These are phyloP conservation scores for Brevimyrus niger DNA, from an alignment of 2,113 vertebrate genomes.

Conservation along the genomic window DNA sequence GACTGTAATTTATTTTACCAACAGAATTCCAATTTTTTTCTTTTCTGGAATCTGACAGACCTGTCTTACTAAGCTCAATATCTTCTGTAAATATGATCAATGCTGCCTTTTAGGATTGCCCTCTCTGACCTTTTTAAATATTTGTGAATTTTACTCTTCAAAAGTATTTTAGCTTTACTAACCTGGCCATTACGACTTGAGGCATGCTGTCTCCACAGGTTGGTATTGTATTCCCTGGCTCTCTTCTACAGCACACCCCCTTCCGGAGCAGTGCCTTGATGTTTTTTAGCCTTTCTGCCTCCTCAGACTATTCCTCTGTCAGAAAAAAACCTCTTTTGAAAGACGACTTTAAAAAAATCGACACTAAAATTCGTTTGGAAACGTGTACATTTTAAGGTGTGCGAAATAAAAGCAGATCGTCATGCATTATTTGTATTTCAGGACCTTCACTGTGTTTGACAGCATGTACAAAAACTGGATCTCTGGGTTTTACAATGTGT, in stretches of 20 bases:
- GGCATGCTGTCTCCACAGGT: slow-evolving; percentile 40
- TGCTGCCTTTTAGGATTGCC: slow-evolving; percentile 20
- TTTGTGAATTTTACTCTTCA: slow-evolving; percentile 34
- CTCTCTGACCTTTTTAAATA: slow-evolving; percentile 30
- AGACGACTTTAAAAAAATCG: slow-evolving; percentile 39
- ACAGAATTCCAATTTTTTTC: slow-evolving; percentile 46
- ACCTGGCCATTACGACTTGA: slow-evolving; percentile 38
- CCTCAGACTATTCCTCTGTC: slow-evolving; percentile 27
- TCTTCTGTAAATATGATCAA: slow-evolving; percentile 40
- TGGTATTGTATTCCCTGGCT: slow-evolving; percentile 53
- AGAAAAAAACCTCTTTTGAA: slow-evolving; percentile 43
- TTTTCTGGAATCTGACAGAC: slow-evolving; percentile 31
- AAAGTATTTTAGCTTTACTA: slow-evolving; percentile 49
- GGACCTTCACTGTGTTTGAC: not conserved
- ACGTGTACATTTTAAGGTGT: slow-evolving; percentile 58
- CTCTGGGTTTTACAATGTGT: not conserved
- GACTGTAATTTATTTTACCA: slow-evolving; percentile 56
- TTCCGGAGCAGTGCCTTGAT: slow-evolving; percentile 54
- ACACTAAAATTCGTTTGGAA: slow-evolving; percentile 20
- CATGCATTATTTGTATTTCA: slow-evolving; percentile 13
- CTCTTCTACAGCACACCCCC: slow-evolving; percentile 47
- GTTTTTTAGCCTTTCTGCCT: slow-evolving; percentile 41
- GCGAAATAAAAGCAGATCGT: slow-evolving; percentile 60
- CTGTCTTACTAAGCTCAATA: slow-evolving; percentile 41
- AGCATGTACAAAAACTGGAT: not conserved